Evolutionary conservation across 2,888 invertebrate species (phyloP), one percentile per base, ranked within the genome.

Genomic region (Pycnomerus fuliginosus): DNA sequence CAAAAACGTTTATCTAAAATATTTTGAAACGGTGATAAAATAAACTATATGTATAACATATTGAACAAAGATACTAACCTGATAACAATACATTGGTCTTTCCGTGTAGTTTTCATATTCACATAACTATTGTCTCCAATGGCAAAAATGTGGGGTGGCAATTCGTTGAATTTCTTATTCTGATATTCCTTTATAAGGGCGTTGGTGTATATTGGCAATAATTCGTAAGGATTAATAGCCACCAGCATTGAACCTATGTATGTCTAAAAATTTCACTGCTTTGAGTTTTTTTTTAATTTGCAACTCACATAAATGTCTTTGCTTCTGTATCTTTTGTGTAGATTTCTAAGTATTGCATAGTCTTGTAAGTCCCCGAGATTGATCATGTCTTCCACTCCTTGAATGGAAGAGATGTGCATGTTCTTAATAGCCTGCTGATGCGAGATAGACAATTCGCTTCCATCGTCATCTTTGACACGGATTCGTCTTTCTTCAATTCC

Each of bases 351-450:
- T 51, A 97, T 95, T 2, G 95, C 91, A 62, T 91, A 90, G 67
- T 97, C 97, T 69, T 96, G 93, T 28, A 97, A 77, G 70, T 97
- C 97, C 1, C 93, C 94, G 23, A 97, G 76, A 17, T 87, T 87
- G 58, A 96, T 96, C 95, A 97, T 95, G 69, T 97, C 96, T 65
- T 95, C 94, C 8, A 95, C 92, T 16, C 90, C 89, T 42, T 79
- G 75, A 31, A 86, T 76, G 1, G 91, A 91, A 10, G 91, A 85
- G 3, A 82, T 73, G 65, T 91, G 90, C 78, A 92, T 84, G 2
- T 83, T 76, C 64, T 85, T 85, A 38, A 82, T 64, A 16, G 87
- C 78, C 65, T 83, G 81, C n/a, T 74, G 74, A 1, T 76, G 70
- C 1, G 77, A 69, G 10, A 82, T 76, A 56, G 76, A 77, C 39